phyloP scores from a whole-genome alignment of 2,888 invertebrate genomes.

The Meghimatium bilineatum region DNA sequence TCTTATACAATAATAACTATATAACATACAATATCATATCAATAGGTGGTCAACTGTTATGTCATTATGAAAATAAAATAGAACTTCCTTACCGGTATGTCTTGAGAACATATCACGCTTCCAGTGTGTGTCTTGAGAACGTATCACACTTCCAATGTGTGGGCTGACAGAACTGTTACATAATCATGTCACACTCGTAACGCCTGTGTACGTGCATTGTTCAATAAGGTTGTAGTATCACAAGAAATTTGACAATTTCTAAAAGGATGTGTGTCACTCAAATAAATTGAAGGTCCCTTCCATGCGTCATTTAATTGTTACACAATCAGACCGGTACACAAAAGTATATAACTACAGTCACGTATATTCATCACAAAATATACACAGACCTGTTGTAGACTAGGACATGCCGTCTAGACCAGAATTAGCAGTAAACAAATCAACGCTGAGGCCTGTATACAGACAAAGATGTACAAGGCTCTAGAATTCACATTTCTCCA shows the following conservation, averaged over 20 bases:
- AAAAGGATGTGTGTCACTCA: background rate
- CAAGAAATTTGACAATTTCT: background rate
- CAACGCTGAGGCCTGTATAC: background rate
- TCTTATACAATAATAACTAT: too few relatives aligned
- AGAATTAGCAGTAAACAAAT: slow-evolving; percentile 1
- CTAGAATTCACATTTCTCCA: slow-evolving; percentile 6
- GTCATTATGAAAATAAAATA: too few relatives aligned
- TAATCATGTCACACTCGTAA: background rate
- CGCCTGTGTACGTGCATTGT: background rate
- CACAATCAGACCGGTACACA: background rate
- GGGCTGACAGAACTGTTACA: background rate
- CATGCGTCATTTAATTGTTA: background rate
- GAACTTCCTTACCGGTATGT: too few relatives aligned
- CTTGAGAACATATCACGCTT: too few relatives aligned
- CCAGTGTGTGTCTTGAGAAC: too few relatives aligned
- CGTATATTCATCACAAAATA: too few relatives aligned
- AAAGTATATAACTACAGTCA: background rate
- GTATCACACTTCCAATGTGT: background rate
- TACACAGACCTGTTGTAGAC: background rate
- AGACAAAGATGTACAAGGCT: background rate
- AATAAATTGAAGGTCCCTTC: background rate
- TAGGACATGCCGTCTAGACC: background rate
- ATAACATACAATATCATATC: too few relatives aligned
- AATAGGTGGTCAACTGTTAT: too few relatives aligned
- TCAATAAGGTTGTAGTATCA: background rate